A percentile compares a stretch with the other conserved stretches of the same genome.
Conservation (phyloP, 1,140 invertebrate genomes). For the Melitaea cinxia region DNA sequence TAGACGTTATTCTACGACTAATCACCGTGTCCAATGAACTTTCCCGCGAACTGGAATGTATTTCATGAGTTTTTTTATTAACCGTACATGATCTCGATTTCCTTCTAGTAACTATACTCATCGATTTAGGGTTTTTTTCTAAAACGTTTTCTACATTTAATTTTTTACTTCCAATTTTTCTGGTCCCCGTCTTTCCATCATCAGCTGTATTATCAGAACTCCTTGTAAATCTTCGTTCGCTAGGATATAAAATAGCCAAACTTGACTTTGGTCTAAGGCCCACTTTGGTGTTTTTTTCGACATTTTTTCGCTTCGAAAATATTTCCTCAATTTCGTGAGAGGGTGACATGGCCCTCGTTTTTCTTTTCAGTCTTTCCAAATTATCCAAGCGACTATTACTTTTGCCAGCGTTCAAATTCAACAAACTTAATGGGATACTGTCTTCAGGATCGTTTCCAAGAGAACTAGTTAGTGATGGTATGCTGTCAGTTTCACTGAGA, state of each 20-base stretch:
- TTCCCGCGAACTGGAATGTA: slow-evolving; percentile 75
- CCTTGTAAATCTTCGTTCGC: slow-evolving; percentile 65
- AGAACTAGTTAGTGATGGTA: slow-evolving; percentile 78
- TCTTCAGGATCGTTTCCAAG: slow-evolving; percentile 79
- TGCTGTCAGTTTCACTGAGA: slow-evolving; percentile 82
- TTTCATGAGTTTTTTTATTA: slow-evolving; percentile 66
- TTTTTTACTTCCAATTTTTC: slow-evolving; percentile 65
- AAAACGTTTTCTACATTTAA: slow-evolving; percentile 40
- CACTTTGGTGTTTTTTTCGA: slow-evolving; percentile 64
- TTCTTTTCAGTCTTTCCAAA: slow-evolving; percentile 74
- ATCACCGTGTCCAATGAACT: slow-evolving; percentile 77
- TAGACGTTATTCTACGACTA: slow-evolving; percentile 61
- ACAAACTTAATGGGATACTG: slow-evolving; percentile 76
- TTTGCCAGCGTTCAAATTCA: slow-evolving; percentile 71
- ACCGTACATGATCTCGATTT: slow-evolving; percentile 72
- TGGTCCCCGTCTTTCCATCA: slow-evolving; percentile 58
- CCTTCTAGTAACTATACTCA: slow-evolving; percentile 59
- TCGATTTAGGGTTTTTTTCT: slow-evolving; percentile 52
- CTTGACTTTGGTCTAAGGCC: slow-evolving; percentile 73
- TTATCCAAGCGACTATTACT: slow-evolving; percentile 64
- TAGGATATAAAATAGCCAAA: slow-evolving; percentile 66
- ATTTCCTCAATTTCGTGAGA: slow-evolving; percentile 79
- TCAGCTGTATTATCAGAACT: slow-evolving; percentile 63
- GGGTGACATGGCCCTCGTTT: slow-evolving; percentile 78
- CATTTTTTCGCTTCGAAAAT: slow-evolving; percentile 71